Base-by-base conservation (phyloP, 2,113 vertebrate species). In the Arothron firmamentum region DNA sequence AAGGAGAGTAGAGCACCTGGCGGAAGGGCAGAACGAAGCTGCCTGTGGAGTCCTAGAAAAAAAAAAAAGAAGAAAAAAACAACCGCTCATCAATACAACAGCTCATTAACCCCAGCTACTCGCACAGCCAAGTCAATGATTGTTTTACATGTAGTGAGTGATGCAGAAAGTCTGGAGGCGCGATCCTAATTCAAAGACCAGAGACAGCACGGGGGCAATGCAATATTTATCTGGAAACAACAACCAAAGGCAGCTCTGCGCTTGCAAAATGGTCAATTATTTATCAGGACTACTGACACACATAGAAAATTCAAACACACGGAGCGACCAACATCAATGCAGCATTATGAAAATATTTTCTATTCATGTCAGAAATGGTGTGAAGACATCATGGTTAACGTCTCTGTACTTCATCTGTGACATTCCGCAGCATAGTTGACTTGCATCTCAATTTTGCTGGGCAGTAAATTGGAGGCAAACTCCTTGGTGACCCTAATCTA, bases 21-120 rank as follows among this genome's bases (percentile, higher is more conserved):
- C 95, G 92, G 83, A 96, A 99, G 3, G 97, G 97, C 53, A 98
- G 82, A 23, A 98, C 95, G 72, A 98, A 96, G 76, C 95, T 98
- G 77, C 97, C 95, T 2, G 94, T 95, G 63, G 95, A 92, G 89
- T 98, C 96, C 96, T 99, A 81, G 69, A 28, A 54, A 64, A 3
- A 45, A 55, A 6, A 28, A 11, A 15, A 7, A 34, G 9, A 55
- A 49, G 9, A 55, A 49, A 8, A 38, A 20, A 20, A n/a, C 6
- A n/a, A 7, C 4, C 23, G 48, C 34, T n/a, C 9, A 41, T 15
- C 10, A 15, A 12, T 14, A 16, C 25, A 18, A 19, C 16, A 21
- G 10, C 20, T 21, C 13, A 13, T n/a, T 38, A 38, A 38, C 34
- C 34, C 11, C 34, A 31, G 28, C 28, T 31, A 31, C 28, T 23